These are phyloP conservation scores for Parazoanthus atlanticus DNA, from an alignment of 92 coral and sea anemone genomes.

Conservation along the genomic window DNA sequence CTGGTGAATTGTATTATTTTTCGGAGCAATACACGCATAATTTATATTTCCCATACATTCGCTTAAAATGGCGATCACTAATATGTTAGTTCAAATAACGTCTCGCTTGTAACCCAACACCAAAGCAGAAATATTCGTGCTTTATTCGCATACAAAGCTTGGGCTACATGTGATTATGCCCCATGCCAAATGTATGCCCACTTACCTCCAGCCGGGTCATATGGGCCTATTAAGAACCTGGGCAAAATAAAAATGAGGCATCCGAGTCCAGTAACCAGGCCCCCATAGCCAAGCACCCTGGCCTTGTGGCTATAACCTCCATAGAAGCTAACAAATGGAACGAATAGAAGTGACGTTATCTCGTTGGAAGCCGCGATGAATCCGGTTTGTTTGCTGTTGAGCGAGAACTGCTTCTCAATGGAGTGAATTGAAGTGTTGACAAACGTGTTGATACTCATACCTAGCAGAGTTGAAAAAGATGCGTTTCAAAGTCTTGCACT, in stretches of 20 bases:
- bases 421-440: slow-evolving; percentile 61
- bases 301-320: slow-evolving; percentile 70
- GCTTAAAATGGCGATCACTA: too few species aligned
- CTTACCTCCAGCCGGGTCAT: slow-evolving; percentile 54
- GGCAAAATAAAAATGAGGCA: slow-evolving; percentile 54
- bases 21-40: too few species aligned
- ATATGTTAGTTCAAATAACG: too few species aligned
- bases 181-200: neutral
- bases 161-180: too few species aligned
- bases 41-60: too few species aligned
- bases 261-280: slow-evolving; percentile 59
- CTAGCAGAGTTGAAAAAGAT: slow-evolving; percentile 2
- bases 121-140: too few species aligned
- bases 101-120: too few species aligned
- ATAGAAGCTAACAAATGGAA: slow-evolving; percentile 63
- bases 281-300: slow-evolving; percentile 61
- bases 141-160: too few species aligned
- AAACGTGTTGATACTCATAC: slow-evolving; percentile 62
- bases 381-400: slow-evolving; percentile 63
- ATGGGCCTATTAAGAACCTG: slow-evolving; percentile 48
- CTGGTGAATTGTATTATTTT: too few species aligned
- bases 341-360: slow-evolving; percentile 56
- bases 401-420: slow-evolving; percentile 60
- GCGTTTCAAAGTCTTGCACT: neutral
- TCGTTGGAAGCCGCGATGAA: slow-evolving; percentile 65